Base-by-base conservation (phyloP, 64 coral and sea anemone species). In the Orbicella faveolata region DNA sequence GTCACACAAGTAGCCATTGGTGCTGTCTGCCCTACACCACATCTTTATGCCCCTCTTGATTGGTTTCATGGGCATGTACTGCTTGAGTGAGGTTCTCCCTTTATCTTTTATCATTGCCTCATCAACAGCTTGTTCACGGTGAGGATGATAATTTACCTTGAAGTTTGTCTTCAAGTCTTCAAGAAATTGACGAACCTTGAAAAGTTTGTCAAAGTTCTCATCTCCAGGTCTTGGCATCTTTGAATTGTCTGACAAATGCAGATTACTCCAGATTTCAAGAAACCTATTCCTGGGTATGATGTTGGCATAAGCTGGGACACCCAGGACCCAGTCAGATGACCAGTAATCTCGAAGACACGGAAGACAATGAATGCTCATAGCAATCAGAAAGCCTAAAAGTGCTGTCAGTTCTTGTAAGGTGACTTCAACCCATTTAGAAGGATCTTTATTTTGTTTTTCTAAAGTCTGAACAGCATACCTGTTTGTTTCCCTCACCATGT, bases 261-360 rank as follows among this genome's bases (percentile, higher is more conserved):
- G 51, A 44, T 90, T 79, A 20, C 39, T 65, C 77, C 75, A 52
- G 26, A 90, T 81, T 0, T 78, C 77, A 23, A 80, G 20, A 63
- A 90, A 90, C 59, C 88, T 78, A 36, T 63, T 69, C 34, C 76
- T 62, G 52, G 76, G 36, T 19, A 90, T 90, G 19, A 89, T 61
- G 20, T 73, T 80, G 18, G 77, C 53, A 80, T 74, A 59, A 30
- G 37, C 77, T 90, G 88, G 88, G 12, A 90, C 88, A 18, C 76
- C 77, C 36, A 90, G 35, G 18, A 90, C 68, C 88, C 62, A 90
- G 88, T 90, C 88, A 77, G 61, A 63, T 70, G 78, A 90, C 89
- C 77, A 90, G 70, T 90, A 72, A 90, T 90, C 65, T 74, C 65
- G 75, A 25, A 74, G 39, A 79, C 36, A 72, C 1, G 34, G 65